A percentile compares a stretch with the other conserved stretches of the same genome.
These are phyloP conservation scores for Anoplophora glabripennis DNA, from an alignment of 1,140 invertebrate genomes.

Conservation along the genomic window DNA sequence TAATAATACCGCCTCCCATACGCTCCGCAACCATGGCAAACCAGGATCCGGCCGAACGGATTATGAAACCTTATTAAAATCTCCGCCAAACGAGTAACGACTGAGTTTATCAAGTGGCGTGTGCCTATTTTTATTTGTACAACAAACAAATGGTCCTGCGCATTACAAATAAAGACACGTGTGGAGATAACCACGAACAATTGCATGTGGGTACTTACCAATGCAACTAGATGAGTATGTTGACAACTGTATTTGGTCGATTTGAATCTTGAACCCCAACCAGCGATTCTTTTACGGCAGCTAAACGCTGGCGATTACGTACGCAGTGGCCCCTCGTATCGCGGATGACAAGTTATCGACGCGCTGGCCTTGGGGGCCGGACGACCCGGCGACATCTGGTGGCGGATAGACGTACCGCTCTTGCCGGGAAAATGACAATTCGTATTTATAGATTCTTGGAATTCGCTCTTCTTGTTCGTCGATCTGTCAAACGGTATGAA, in stretches of 20 bases:
- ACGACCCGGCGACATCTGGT: not conserved
- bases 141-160: constrained; percentile 27
- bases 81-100: too few relatives aligned
- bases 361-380: not conserved
- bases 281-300: constrained; percentile 12
- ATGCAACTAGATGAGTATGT: constrained; percentile 28
- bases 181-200: constrained; percentile 30
- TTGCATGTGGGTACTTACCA: constrained; percentile 38
- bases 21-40: too few relatives aligned
- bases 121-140: constrained; percentile 11
- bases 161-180: constrained; percentile 32
- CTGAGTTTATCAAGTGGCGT: constrained; percentile 5
- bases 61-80: too few relatives aligned
- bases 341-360: constrained; percentile 27
- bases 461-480: too few relatives aligned
- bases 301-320: not conserved
- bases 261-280: constrained; percentile 26
- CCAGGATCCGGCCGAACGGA: too few relatives aligned
- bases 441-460: too few relatives aligned
- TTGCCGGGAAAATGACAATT: too few relatives aligned
- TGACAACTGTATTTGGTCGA: constrained; percentile 37
- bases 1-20: too few relatives aligned
- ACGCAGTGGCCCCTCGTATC: constrained; percentile 31
- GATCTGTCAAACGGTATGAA: too few relatives aligned
- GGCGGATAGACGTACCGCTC: not conserved